Percentiles rank a stretch among this genome's conserved stretches.
Evolutionary conservation across 53 echinoderm and acorn worm genomes (phyloP).

Genomic region (Holothuria leucospilota): DNA sequence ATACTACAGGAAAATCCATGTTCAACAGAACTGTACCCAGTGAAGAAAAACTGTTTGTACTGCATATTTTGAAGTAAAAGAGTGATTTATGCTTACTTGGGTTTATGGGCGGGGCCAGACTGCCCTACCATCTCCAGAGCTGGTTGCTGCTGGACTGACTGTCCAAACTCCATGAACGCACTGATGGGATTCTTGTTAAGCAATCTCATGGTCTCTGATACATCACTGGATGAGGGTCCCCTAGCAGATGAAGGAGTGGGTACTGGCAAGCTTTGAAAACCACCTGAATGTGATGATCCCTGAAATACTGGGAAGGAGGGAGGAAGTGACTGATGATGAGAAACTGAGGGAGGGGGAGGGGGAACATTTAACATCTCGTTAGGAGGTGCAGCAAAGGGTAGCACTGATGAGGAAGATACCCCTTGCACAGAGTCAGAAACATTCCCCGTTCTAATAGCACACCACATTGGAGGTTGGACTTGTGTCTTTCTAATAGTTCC

Average conservation of each 20-base stretch:
- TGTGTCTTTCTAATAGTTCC: constrained; percentile 62
- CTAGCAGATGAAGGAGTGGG: not conserved
- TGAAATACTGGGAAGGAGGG: not conserved
- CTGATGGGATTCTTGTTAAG: constrained; percentile 87
- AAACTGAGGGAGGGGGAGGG: not conserved
- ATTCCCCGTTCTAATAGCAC: not conserved
- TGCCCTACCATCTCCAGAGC: constrained; percentile 80
- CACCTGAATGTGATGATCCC: not conserved
- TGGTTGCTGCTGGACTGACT: constrained; percentile 82
- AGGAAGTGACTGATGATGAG: not conserved
- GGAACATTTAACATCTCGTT: not conserved
- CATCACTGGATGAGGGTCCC: not conserved
- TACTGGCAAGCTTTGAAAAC: not conserved
- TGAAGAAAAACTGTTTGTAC: too few species aligned
- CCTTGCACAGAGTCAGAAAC: not conserved
- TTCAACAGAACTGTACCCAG: too few species aligned
- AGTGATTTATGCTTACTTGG: constrained; percentile 67
- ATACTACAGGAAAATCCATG: too few species aligned
- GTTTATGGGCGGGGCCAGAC: constrained; percentile 91
- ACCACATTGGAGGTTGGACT: constrained; percentile 62
- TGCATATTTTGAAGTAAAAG: too few species aligned
- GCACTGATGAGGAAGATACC: not conserved
- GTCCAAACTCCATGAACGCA: constrained; percentile 92
- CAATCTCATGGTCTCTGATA: constrained; percentile 27
- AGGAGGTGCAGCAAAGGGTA: too few species aligned